Base-by-base conservation (phyloP, 2,113 vertebrate species). In the Toxostoma redivivum region DNA sequence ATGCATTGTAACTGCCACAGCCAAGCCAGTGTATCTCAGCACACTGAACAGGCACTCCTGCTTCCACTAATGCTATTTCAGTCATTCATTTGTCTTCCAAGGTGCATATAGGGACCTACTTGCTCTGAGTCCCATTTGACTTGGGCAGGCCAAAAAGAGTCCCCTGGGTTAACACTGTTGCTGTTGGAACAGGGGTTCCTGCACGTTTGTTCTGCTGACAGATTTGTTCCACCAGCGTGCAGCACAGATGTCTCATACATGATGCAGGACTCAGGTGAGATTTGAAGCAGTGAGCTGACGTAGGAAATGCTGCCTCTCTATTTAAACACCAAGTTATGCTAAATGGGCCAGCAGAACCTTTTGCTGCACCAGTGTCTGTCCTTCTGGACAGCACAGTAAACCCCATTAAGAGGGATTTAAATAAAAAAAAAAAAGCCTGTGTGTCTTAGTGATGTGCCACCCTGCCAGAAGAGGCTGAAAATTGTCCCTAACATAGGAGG, bases 211-310 rank as follows among this genome's bases (percentile, higher is more conserved):
- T 88, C 70, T 93, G 82, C 94, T 95, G 95, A 90, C 78, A 74
- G 92, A 96, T 96, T 95, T 96, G 94, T 97, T 97, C 93, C 87
- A 92, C 31, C 90, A 81, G 86, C 2, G 1, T 88, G 93, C 86
- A 85, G 78, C 4, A 3, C 96, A 97, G 95, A 94, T 97, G 96
- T 94, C 90, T 96, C 93, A 92, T 89, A 45, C 85, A 93, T 86
- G 93, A 96, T 95, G 95, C 95, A 96, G 80, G 82, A 96, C 35
- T 86, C 95, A 96, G 90, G 94, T 96, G 92, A 90, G 93, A 96
- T 86, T 60, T 77, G 88, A 81, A 88, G 95, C n/a, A 3, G 33
- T 35, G 72, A 96, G 88, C 79, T 19, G 38, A 85, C 1, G 1
- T 31, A 90, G 88, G 60, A 71, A 95, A 86, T 42, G 42, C 60